Evolutionary conservation across 2,797 vertebrate genomes (phyloP), one percentile per base, ranked within the genome.

Genomic region (Lacerta bilineata): DNA sequence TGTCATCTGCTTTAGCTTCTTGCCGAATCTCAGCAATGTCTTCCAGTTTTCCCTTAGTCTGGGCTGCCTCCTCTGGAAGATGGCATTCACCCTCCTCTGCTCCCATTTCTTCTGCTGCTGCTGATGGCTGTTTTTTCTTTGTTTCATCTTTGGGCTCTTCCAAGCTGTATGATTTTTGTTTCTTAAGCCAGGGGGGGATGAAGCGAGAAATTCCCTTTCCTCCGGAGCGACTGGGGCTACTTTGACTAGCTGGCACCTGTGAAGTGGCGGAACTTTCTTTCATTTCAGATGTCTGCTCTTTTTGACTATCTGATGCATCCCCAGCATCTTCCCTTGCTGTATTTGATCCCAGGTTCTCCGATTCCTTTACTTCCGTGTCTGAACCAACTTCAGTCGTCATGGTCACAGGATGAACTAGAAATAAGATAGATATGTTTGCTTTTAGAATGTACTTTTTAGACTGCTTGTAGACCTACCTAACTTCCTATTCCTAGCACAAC

Each of bases 181-280:
- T 99, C 96, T 99, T 99, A 96, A 98, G 98, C 99, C 99, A 99
- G 78, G 98, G 98, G 7, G 99, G 98, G 86, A 99, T 96, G 92
- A 99, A 99, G 66, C 98, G 98, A 93, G 98, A 98, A 95, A 99
- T 98, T 39, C 98, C 98, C 96, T 98, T 98, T 81, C 97, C 97
- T 93, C 97, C 96, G 87, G 92, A 96, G 68, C 84, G 95, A 3
- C 82, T 92, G 69, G 95, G 94, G 83, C 95, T 96, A 59, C 94
- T 97, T 92, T 93, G 95, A 89, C 89, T 95, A 85, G 93, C 80
- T 83, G 87, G 88, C 89, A 90, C 85, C 82, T 83, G 68, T 41
- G 83, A 39, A 91, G 91, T 61, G 13, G 93, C 88, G 7, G 93
- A 85, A 77, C 94, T 93, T 84, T 93, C 86, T 93, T 84, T 59